These are phyloP conservation scores for Ephydatia muelleri DNA, from an alignment of 37 sponge, comb jelly and placozoan species.

Conservation along the genomic window DNA sequence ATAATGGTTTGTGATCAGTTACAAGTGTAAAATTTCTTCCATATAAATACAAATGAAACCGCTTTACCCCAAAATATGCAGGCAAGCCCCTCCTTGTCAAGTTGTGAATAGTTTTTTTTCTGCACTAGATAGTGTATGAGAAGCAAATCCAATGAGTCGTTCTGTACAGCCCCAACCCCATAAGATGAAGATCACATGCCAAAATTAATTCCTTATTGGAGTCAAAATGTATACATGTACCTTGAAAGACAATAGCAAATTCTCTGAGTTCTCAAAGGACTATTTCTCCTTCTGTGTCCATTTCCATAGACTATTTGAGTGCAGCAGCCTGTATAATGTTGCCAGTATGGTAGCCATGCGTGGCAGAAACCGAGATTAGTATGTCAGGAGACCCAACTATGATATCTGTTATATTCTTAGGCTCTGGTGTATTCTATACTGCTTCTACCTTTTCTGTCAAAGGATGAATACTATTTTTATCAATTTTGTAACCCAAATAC, in stretches of 20 bases:
- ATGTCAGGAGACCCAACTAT: no score
- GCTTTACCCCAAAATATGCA: neutral
- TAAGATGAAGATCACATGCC: constrained; percentile 33
- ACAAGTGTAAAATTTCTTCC: neutral
- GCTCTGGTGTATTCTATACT: no score
- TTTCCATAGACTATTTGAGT: no score
- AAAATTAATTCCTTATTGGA: constrained; percentile 10
- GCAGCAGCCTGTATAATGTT: no score
- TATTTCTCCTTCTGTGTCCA: no score
- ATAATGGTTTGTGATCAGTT: neutral
- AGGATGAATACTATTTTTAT: no score
- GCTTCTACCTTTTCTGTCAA: no score
- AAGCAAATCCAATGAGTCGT: constrained; percentile 30
- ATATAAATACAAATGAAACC: neutral
- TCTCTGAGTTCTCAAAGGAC: no score
- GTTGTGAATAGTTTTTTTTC: constrained; percentile 34
- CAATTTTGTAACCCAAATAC: neutral
- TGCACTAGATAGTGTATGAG: constrained; percentile 28
- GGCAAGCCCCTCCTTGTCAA: constrained; percentile 40
- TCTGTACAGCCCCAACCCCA: constrained; percentile 34
- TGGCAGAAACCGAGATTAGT: no score
- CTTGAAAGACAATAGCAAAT: no score
- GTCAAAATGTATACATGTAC: constrained; percentile 37
- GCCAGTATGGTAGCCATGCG: no score
- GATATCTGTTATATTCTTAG: no score